Percentiles rank a stretch among this genome's conserved stretches.
phyloP scores from a whole-genome alignment of 2,888 invertebrate genomes.

The Eremobia ochroleuca region DNA sequence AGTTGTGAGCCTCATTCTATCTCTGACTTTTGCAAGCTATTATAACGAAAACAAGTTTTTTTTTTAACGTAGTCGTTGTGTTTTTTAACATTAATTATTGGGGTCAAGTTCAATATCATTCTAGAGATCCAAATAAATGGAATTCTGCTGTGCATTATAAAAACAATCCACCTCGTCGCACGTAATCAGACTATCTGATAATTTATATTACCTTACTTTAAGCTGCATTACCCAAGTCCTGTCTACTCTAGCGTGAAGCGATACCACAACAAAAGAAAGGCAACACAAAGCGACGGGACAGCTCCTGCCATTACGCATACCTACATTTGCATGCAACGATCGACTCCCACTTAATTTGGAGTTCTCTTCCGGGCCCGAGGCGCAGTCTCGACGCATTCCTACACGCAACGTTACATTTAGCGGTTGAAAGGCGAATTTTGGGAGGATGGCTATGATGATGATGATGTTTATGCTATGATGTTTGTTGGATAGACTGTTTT shows the following conservation, averaged over 20 bases:
- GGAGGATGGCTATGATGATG: too few species aligned
- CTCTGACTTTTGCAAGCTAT: not conserved
- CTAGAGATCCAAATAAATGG: not conserved
- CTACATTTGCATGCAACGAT: constrained; percentile 77
- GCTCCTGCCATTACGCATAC: constrained; percentile 82
- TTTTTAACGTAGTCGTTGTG: not conserved
- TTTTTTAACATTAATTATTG: not conserved
- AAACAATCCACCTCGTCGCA: not conserved
- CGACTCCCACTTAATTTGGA: constrained; percentile 80
- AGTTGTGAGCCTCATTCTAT: not conserved
- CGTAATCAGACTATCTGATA: not conserved
- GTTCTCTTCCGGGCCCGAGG: constrained; percentile 83
- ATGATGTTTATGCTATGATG: too few species aligned
- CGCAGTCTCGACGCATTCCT: constrained; percentile 75
- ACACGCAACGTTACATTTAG: constrained; percentile 74
- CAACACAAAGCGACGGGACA: constrained; percentile 40
- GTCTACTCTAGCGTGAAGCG: constrained; percentile 21
- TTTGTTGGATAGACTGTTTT: too few species aligned
- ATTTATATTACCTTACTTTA: not conserved
- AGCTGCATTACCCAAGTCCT: not conserved
- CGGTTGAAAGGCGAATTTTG: constrained; percentile 34
- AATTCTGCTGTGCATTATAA: not conserved
- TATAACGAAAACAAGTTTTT: not conserved
- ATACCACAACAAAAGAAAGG: constrained; percentile 48
- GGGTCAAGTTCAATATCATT: too few species aligned